Evolutionary conservation across 2,888 invertebrate genomes (phyloP), one percentile per base, ranked within the genome.

Genomic region (Blastobasis lacticolella): DNA sequence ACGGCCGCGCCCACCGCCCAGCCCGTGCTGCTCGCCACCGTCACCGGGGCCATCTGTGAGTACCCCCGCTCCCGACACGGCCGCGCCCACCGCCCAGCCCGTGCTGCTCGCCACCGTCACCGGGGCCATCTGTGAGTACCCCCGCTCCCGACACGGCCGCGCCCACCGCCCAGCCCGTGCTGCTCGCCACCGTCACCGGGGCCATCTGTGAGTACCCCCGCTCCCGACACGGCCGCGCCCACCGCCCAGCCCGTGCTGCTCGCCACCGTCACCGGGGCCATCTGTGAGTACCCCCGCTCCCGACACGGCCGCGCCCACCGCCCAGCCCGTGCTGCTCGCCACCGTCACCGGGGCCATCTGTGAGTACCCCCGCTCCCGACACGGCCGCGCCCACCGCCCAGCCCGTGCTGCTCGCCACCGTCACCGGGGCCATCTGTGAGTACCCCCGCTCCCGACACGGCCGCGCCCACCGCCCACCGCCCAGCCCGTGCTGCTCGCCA

Each of bases 201-300:
- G 91, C 93, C 50, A 91, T 95, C 54, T 94, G 93, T 92, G 68
- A 70, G 87, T 78, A 23, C 23, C 23, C 23, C 96, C 74, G 70
- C 58, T 86, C 92, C 96, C 7, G 84, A 86, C 58, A 95, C 95
- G 36, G 96, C 97, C 79, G 95, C 94, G 52, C 94, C 94, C 50
- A 95, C 95, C 45, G 92, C 93, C 61, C 94, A 96, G 49, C 96
- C 96, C 66, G 95, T 98, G 38, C 90, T 99, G 45, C 97, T 95
- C 72, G 99, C 85, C 61, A 84, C 87, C 58, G 88, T 88, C 61
- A 90, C 90, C 69, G 94, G 94, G 61, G 91, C 93, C 50, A 91
- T 95, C 54, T 94, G 93, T 92, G 68, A 70, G 87, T 78, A 23
- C 23, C 23, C 23, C 96, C 74, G 70, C 58, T 86, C 92, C 96